Percentiles rank a stretch among this genome's conserved stretches.
Evolutionary conservation across 2,113 vertebrate genomes (phyloP).

Genomic region (Chionomys nivalis): DNA sequence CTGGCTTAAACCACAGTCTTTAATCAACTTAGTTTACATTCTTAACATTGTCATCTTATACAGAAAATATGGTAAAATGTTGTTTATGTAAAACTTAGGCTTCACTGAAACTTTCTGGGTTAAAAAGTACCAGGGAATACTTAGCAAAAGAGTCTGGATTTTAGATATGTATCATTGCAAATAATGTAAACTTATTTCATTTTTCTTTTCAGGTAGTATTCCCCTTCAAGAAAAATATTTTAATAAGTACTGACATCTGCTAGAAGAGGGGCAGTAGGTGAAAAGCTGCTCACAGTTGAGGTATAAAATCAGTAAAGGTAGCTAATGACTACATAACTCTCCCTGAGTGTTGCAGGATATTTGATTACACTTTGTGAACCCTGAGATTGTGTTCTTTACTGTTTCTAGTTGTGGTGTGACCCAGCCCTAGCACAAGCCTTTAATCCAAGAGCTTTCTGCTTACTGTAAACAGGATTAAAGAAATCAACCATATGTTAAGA

Average conservation of each 20-base stretch:
- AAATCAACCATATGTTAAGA: background rate
- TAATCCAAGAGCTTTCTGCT: background rate
- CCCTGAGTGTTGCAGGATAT: background rate
- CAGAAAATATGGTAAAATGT: background rate
- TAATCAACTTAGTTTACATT: constrained; percentile 34
- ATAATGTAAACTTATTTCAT: constrained; percentile 61
- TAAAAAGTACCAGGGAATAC: background rate
- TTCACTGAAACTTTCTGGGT: background rate
- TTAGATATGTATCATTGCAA: background rate
- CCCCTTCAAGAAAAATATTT: constrained; percentile 63
- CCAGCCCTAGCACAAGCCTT: background rate
- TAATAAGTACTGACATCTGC: constrained; percentile 56
- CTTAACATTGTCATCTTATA: background rate
- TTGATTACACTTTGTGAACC: background rate
- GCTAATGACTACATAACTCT: background rate
- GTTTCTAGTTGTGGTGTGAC: background rate
- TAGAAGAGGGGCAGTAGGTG: constrained; percentile 46
- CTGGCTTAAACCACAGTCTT: constrained; percentile 55
- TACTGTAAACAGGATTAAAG: background rate
- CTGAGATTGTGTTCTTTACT: background rate
- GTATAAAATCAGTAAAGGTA: constrained; percentile 8
- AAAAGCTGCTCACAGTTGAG: constrained; percentile 37
- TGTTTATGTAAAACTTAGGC: background rate
- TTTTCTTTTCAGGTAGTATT: constrained; percentile 57
- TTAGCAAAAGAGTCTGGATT: constrained; percentile 36